These are phyloP conservation scores for Crocallis elinguaria DNA, from an alignment of 2,888 invertebrate species.

Conservation along the genomic window DNA sequence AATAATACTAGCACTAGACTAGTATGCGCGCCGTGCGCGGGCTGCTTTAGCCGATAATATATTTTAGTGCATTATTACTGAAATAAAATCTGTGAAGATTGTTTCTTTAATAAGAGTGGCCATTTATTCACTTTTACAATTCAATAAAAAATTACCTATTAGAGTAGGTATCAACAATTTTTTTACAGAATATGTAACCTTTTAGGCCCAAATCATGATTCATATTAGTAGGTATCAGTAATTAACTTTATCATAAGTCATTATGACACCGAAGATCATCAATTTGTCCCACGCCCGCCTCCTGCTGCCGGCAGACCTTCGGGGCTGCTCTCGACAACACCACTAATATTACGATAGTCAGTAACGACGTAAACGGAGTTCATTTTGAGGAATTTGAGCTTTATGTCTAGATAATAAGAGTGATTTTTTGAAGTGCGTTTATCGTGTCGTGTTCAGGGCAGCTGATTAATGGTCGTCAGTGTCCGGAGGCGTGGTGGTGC, in stretches of 20 bases:
- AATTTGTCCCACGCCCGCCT: conserved; percentile 30
- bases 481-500: conserved; percentile 30
- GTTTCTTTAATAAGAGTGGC: no score
- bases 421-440: background rate
- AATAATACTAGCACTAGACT: no score
- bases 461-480: conserved; percentile 48
- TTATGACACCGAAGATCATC: conserved; percentile 28
- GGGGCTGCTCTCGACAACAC: background rate
- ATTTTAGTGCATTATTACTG: no score
- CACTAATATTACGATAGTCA: background rate
- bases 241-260: conserved; percentile 22
- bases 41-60: no score
- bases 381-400: background rate
- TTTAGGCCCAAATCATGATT: background rate
- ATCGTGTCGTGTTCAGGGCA: conserved; percentile 42
- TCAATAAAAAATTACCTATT: conserved; percentile 1
- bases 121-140: no score
- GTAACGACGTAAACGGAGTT: background rate
- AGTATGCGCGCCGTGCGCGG: no score
- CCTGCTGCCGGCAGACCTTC: conserved; percentile 15
- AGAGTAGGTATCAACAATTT: background rate
- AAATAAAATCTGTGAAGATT: no score
- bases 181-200: background rate
- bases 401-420: background rate
- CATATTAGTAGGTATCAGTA: conserved; percentile 8